Evolutionary conservation across 2,888 invertebrate species (phyloP).

Genomic region (Cephus spinipes): DNA sequence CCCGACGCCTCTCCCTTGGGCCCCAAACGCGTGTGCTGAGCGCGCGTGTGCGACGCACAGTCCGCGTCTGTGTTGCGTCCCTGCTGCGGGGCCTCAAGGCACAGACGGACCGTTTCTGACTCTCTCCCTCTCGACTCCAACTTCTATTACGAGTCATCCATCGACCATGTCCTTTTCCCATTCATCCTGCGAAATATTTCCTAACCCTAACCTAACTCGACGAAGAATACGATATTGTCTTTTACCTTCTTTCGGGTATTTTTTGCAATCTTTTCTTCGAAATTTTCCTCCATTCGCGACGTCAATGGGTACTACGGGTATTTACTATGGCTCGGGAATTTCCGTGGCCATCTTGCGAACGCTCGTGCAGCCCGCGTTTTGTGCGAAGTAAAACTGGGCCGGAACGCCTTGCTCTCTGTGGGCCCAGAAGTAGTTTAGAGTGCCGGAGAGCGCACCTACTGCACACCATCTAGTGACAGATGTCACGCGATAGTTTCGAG

Average conservation of each 20-base stretch:
- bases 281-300: not conserved
- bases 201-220: not conserved
- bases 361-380: not conserved
- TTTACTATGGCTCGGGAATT: not conserved
- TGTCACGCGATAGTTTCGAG: not conserved
- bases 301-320: not conserved
- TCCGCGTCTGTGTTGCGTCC: not conserved
- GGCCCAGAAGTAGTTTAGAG: not conserved
- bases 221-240: not conserved
- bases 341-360: not conserved
- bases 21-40: slow-evolving; percentile 22
- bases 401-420: not conserved
- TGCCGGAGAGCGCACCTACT: not conserved
- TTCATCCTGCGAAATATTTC: not conserved
- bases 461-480: not conserved
- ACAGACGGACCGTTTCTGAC: slow-evolving; percentile 14
- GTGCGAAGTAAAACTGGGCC: not conserved
- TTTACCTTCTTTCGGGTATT: not conserved
- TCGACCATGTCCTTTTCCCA: not conserved
- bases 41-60: not conserved
- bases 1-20: slow-evolving; percentile 35
- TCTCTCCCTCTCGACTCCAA: slow-evolving; percentile 11
- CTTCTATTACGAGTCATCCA: slow-evolving; percentile 25
- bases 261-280: not conserved
- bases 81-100: slow-evolving; percentile 13